Conservation (phyloP, 2,797 vertebrate genomes). For the Notolabrus celidotus region DNA sequence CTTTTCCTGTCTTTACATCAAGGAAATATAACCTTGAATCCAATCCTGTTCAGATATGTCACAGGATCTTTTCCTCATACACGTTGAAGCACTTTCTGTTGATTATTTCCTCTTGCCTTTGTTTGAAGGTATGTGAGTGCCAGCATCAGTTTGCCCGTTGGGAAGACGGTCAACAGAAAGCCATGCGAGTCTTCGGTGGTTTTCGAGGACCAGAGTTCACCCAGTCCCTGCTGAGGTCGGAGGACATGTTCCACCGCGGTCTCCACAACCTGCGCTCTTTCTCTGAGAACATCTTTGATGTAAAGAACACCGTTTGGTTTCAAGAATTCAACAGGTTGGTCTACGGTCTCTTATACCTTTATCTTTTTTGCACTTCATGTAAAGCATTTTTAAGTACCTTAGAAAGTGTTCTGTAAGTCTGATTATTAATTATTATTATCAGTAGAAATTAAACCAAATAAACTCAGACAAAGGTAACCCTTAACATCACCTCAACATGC, state of each 20-base stretch:
- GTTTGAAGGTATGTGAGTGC: constrained; percentile 88
- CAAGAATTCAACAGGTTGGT: constrained; percentile 86
- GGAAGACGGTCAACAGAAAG: constrained; percentile 86
- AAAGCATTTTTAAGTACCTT: too few relatives aligned
- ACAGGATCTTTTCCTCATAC: too few relatives aligned
- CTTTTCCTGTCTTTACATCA: too few relatives aligned
- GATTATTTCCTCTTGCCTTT: neutral
- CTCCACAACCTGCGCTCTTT: constrained; percentile 80
- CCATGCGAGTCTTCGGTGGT: constrained; percentile 86
- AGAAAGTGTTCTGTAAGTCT: too few relatives aligned
- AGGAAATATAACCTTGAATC: too few relatives aligned
- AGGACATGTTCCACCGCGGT: constrained; percentile 83
- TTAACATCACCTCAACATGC: too few relatives aligned
- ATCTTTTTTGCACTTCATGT: too few relatives aligned
- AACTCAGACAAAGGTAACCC: too few relatives aligned
- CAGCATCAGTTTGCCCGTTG: constrained; percentile 92
- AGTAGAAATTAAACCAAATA: too few relatives aligned
- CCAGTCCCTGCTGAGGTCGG: constrained; percentile 84
- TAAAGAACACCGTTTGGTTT: constrained; percentile 86
- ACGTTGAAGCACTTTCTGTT: neutral
- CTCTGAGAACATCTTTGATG: constrained; percentile 84
- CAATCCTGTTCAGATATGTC: too few relatives aligned
- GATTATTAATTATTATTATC: too few relatives aligned
- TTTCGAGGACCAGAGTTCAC: constrained; percentile 84
- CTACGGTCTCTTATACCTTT: neutral